These are phyloP conservation scores for Stictocephala bisonia DNA, from an alignment of 2,888 invertebrate species.

Conservation along the genomic window DNA sequence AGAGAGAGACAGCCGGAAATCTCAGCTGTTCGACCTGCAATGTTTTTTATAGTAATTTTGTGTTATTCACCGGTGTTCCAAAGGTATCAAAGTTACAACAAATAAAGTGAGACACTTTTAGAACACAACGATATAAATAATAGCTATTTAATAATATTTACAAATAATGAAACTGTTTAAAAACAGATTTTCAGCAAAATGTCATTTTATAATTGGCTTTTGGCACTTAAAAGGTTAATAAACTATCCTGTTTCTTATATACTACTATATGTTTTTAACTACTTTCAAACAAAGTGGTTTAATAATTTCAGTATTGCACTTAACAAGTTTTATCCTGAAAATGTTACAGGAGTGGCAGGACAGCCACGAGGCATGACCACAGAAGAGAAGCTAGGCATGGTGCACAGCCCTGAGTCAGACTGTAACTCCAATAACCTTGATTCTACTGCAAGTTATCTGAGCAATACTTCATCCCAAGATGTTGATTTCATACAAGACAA, in stretches of 20 bases:
- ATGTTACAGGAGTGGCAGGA: constrained; percentile 53
- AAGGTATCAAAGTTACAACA: too few relatives aligned
- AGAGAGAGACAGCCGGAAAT: too few relatives aligned
- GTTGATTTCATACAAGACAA: constrained; percentile 85
- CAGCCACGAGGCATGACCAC: constrained; percentile 56
- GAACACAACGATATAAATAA: too few relatives aligned
- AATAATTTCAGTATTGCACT: background rate
- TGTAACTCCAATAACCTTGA: constrained; percentile 71
- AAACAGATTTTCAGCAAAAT: background rate
- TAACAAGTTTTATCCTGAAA: background rate
- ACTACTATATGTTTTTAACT: too few relatives aligned
- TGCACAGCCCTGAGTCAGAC: constrained; percentile 68
- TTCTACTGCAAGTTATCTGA: constrained; percentile 59
- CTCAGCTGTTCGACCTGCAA: too few relatives aligned
- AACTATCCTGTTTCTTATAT: too few relatives aligned
- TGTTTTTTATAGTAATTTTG: too few relatives aligned
- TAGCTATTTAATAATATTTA: background rate
- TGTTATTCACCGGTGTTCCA: too few relatives aligned
- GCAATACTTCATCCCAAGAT: constrained; percentile 65
- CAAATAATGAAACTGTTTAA: background rate
- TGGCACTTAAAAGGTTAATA: too few relatives aligned
- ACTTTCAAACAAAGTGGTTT: too few relatives aligned
- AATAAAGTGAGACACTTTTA: too few relatives aligned
- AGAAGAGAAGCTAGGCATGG: constrained; percentile 52
- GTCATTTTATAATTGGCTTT: too few relatives aligned